phyloP scores from a whole-genome alignment of 2,888 invertebrate species.

The Polydrusus cervinus region DNA sequence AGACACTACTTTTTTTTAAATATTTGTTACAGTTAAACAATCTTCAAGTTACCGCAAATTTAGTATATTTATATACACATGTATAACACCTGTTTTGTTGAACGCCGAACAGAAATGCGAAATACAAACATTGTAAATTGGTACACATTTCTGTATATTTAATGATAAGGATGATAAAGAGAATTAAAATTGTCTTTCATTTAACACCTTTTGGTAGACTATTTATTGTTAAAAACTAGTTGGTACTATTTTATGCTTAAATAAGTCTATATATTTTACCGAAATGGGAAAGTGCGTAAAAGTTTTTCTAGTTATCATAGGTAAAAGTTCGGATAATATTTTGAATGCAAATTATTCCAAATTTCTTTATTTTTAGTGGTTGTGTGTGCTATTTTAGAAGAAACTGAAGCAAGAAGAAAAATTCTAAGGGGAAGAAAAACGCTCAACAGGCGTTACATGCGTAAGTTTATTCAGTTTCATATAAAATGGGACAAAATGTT shows the following conservation, averaged over 20 bases:
- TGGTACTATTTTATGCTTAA: neutral
- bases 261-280: neutral
- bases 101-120: neutral
- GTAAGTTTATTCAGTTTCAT: slow-evolving; percentile 73
- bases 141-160: slow-evolving; percentile 45
- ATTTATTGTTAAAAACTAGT: neutral
- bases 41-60: no score
- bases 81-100: slow-evolving; percentile 8
- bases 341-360: neutral
- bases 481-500: no score
- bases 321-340: neutral
- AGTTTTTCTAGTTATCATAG: slow-evolving; percentile 19
- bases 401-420: slow-evolving; percentile 85
- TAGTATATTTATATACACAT: neutral
- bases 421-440: slow-evolving; percentile 86
- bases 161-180: slow-evolving; percentile 45
- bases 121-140: slow-evolving; percentile 33
- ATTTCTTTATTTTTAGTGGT: slow-evolving; percentile 75
- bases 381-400: slow-evolving; percentile 77
- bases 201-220: slow-evolving; percentile 32
- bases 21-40: no score
- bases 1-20: no score
- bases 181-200: slow-evolving; percentile 15
- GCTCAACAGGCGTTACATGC: slow-evolving; percentile 84
- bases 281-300: slow-evolving; percentile 27